phyloP scores from a whole-genome alignment of 2,113 vertebrate genomes.

The Peromyscus leucopus region DNA sequence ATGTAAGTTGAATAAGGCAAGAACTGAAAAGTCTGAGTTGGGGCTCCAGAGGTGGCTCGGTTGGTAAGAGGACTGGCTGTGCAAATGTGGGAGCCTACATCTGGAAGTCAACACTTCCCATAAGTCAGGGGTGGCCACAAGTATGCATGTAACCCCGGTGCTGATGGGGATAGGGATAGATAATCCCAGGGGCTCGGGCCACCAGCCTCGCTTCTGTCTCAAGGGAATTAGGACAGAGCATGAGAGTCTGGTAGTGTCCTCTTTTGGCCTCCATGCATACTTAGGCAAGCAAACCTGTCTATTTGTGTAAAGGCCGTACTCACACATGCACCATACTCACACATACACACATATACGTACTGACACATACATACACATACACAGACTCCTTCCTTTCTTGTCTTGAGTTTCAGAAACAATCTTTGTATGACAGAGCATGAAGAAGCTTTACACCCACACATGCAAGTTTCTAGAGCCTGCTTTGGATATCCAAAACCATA shows the following conservation, averaged over 20 bases:
- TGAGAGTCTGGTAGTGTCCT: not conserved
- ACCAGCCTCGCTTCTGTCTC: too few species aligned
- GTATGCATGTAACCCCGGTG: not conserved
- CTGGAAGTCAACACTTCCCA: not conserved
- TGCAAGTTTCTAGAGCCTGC: not conserved
- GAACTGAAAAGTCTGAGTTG: not conserved
- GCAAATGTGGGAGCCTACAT: not conserved
- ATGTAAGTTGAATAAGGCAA: not conserved
- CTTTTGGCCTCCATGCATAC: not conserved
- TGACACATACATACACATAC: not conserved
- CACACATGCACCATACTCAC: not conserved
- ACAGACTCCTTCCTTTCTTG: not conserved
- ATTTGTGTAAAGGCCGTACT: not conserved
- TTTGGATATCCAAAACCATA: not conserved
- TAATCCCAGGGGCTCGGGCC: not conserved
- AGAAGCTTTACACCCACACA: not conserved
- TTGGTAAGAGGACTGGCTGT: not conserved
- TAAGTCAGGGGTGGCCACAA: too few species aligned
- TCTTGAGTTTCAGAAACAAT: not conserved
- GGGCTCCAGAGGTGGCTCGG: fast-evolving
- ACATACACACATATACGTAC: not conserved
- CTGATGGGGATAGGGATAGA: too few species aligned
- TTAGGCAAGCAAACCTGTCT: not conserved
- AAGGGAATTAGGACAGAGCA: not conserved
- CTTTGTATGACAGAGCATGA: too few species aligned